Evolutionary conservation across 2,888 invertebrate genomes (phyloP), one percentile per base, ranked within the genome.

Genomic region (Ophonus ardosiacus): DNA sequence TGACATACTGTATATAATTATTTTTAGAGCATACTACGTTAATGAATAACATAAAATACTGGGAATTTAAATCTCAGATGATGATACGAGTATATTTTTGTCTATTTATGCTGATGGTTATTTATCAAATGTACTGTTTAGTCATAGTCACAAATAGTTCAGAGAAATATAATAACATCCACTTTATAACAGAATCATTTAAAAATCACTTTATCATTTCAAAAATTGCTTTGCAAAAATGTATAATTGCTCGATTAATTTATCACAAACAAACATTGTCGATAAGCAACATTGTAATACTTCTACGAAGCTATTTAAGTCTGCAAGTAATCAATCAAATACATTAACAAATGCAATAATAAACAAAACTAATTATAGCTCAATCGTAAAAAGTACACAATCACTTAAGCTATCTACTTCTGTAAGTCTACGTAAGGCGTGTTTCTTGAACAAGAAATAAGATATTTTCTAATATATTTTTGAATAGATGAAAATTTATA

Each of bases 341-440:
- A 40, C 40, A 74, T 74, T 40, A 74, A 43, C 71, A 74, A 43
- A 74, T 43, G 40, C 71, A 74, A 43, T 74, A 74, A 74, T 74
- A 74, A 74, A 18, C 71, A 43, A 74, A 74, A 51, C 71, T 74
- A 74, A 74, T 74, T 43, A 74, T 74, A 74, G 43, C n/a, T 15
- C 31, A 38, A 15, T 24, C 21, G 68, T 13, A 68, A 38, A 68
- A 68, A 68, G 68, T 68, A 74, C 78, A 78, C 57, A 57, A 57
- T 78, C 24, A n/a, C 31, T 51, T 74, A 51, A 51, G 43, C 43
- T 51, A 51, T 13, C 43, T 7, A 51, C 43, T 51, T 51, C 43
- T 51, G 8, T 6, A 51, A 13, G 43, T 51, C 43, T 51, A 51
- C 43, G 13, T 51, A 51, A 51, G 13, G 43, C 43, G 8, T 51